phyloP scores from a whole-genome alignment of 1,140 invertebrate species.

The Nebria ingens region DNA sequence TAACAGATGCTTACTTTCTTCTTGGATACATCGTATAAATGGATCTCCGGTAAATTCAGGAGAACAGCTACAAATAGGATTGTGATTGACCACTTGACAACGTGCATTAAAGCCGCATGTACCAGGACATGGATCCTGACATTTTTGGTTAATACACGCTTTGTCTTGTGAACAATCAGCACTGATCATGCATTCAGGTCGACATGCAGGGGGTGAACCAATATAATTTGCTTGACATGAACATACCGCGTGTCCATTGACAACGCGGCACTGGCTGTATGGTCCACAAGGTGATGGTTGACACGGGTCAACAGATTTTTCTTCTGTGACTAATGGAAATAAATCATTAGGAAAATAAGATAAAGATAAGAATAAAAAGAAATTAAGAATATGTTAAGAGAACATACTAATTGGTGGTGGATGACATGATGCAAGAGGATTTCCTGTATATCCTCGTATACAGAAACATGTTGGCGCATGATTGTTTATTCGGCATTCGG shows the following conservation, averaged over 20 bases:
- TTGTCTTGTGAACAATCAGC: conserved; percentile 47
- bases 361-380: conserved; percentile 11
- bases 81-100: conserved; percentile 57
- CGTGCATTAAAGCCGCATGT: conserved; percentile 57
- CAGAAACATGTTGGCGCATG: conserved; percentile 64
- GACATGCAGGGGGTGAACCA: conserved; percentile 49
- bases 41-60: conserved; percentile 60
- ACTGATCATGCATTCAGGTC: conserved; percentile 51
- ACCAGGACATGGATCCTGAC: conserved; percentile 49
- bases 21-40: conserved; percentile 49
- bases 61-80: conserved; percentile 55
- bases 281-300: conserved; percentile 60
- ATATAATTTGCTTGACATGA: conserved; percentile 48
- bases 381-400: conserved; percentile 7
- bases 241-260: conserved; percentile 50
- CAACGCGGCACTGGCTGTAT: conserved; percentile 51
- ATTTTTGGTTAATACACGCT: conserved; percentile 50
- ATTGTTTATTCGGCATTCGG: conserved; percentile 66
- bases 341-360: conserved; percentile 15
- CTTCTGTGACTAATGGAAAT: conserved; percentile 31
- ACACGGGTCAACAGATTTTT: conserved; percentile 45
- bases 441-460: conserved; percentile 48
- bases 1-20: conserved; percentile 40
- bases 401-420: conserved; percentile 40
- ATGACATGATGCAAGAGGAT: conserved; percentile 55